Base-by-base conservation (phyloP, 2,797 vertebrate genomes). In the Malurus splendens region DNA sequence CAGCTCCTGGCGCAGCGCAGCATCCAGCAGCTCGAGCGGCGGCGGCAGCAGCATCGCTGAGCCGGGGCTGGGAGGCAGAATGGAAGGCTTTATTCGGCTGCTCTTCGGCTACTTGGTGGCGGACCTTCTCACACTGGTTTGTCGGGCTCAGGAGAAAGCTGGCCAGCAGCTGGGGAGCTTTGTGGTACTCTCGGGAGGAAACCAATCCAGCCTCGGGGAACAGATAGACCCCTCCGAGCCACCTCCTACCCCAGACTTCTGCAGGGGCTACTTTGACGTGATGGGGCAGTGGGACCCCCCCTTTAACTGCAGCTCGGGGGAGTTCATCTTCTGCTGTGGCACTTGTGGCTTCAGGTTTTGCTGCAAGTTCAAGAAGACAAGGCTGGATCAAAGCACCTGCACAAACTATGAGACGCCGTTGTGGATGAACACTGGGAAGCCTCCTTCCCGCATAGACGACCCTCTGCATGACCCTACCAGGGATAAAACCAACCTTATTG, bases 331-430 rank as follows among this genome's bases (percentile, higher is more conserved):
- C 96, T 99, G 99, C 97, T 99, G 99, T 94, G 99, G 99, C 97
- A 99, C 99, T 98, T 99, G 99, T 98, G 99, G 99, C 98, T 99
- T 99, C 97, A 98, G 99, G 90, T 99, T 99, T 97, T 99, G 99
- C 97, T 99, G 99, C 97, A 98, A 98, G 88, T 98, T 98, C 97
- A 98, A 98, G 93, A 97, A 98, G 96, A 98, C 98, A 10, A 98
- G 98, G 62, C 95, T 99, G 96, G 99, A 99, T 95, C 99, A 99
- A 96, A 98, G 97, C 96, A 98, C 98, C 96, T 99, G 99, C 94
- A 99, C 98, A 59, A 99, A 99, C 96, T 99, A 99, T 78, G 98
- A 98, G 96, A 98, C 98, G 2, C 99, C 99, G 24, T 95, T 98
- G 78, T 99, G 99, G 99, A 98, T 99, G 95, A 98, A 98, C 96